These are phyloP conservation scores for Zosterops hypoxanthus DNA, from an alignment of 2,113 vertebrate genomes.

Conservation along the genomic window DNA sequence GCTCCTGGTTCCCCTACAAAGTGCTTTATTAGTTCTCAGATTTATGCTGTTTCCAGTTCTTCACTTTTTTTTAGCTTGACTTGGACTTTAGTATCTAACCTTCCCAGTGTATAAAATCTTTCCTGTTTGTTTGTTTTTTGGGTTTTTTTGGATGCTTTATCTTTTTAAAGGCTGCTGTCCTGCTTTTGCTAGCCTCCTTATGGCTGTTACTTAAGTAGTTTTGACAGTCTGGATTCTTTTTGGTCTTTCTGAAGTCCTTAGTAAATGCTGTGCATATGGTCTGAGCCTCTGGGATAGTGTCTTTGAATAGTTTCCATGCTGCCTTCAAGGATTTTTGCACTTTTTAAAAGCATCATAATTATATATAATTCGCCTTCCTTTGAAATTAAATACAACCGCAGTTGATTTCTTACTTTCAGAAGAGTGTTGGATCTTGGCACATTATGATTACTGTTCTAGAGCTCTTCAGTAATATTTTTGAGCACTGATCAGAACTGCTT, in stretches of 20 bases:
- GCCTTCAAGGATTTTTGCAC: conserved; percentile 30
- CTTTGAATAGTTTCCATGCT: not conserved
- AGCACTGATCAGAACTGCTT: conserved; percentile 6
- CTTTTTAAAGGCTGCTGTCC: not conserved
- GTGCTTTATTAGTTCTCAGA: not conserved
- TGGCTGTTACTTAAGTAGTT: not conserved
- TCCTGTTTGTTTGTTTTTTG: not conserved
- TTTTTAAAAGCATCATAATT: conserved; percentile 12
- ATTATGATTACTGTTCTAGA: conserved; percentile 4
- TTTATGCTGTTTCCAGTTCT: not conserved
- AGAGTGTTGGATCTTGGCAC: not conserved
- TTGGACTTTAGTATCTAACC: not conserved
- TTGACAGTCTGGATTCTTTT: not conserved
- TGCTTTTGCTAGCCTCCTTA: not conserved
- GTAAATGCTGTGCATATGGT: not conserved
- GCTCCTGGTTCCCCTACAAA: not conserved
- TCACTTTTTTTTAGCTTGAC: not conserved
- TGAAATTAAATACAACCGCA: not conserved
- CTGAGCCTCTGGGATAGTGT: not conserved
- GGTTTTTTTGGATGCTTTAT: not conserved
- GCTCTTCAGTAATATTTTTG: conserved; percentile 53
- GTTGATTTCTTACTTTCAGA: conserved; percentile 27
- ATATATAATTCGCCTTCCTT: not conserved
- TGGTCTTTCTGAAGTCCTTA: not conserved
- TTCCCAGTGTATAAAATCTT: not conserved